phyloP scores from a whole-genome alignment of 2,113 vertebrate species.

The Zeus faber region DNA sequence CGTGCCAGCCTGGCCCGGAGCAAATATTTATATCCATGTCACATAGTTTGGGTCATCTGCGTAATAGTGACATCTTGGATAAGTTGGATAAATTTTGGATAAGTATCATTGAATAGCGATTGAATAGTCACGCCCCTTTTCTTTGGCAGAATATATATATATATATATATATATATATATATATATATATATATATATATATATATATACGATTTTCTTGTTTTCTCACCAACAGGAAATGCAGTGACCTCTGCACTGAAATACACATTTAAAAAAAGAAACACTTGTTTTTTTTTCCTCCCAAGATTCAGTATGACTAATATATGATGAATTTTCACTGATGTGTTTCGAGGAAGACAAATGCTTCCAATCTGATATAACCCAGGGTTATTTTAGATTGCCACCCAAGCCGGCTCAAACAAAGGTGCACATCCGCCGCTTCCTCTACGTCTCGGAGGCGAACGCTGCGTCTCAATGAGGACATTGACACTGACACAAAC shows the following conservation, averaged over 20 bases:
- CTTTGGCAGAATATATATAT: too few species aligned
- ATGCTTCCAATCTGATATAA: slow-evolving; percentile 16
- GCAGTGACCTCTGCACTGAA: too few species aligned
- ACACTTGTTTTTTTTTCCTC: too few species aligned
- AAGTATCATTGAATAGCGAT: too few species aligned
- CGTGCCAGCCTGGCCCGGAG: slow-evolving; percentile 44
- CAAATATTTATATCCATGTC: slow-evolving; percentile 61
- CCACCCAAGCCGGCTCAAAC: slow-evolving; percentile 22
- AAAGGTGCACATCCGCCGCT: slow-evolving; percentile 51
- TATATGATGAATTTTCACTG: slow-evolving; percentile 7
- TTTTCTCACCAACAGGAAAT: too few species aligned
- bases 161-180: too few species aligned
- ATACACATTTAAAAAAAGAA: too few species aligned
- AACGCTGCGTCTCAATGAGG: slow-evolving; percentile 42
- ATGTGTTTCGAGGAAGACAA: slow-evolving; percentile 16
- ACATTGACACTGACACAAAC: slow-evolving; percentile 48
- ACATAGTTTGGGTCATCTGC: slow-evolving; percentile 13
- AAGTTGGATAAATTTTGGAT: neutral
- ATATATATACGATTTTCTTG: too few species aligned
- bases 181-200: too few species aligned
- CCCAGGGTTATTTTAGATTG: slow-evolving; percentile 52
- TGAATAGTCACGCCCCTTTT: too few species aligned
- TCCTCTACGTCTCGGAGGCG: slow-evolving; percentile 6
- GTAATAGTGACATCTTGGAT: neutral
- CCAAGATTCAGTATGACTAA: too few species aligned